Evolutionary conservation across 2,113 vertebrate genomes (phyloP).

Genomic region (Neotoma lepida): DNA sequence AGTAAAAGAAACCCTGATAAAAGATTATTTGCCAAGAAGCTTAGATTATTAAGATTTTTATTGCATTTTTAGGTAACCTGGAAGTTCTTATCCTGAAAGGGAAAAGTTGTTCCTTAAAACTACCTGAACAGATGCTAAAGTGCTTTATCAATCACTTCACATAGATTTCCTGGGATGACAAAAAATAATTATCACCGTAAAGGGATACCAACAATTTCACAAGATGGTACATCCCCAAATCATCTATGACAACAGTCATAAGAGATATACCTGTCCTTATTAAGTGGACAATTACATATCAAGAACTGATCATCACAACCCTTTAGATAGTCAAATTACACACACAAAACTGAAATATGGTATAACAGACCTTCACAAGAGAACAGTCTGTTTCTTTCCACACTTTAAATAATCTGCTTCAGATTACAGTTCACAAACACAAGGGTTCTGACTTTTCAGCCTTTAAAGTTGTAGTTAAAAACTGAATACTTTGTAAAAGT

Average conservation of each 20-base stretch:
- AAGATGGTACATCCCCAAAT: slow-evolving; percentile 68
- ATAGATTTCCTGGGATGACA: slow-evolving; percentile 77
- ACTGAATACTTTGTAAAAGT: slow-evolving; percentile 76
- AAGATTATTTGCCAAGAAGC: slow-evolving; percentile 80
- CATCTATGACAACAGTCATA: slow-evolving; percentile 65
- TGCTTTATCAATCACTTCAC: slow-evolving; percentile 80
- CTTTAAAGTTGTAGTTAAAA: slow-evolving; percentile 76
- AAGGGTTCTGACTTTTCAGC: slow-evolving; percentile 73
- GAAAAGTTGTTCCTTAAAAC: slow-evolving; percentile 73
- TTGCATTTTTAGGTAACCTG: slow-evolving; percentile 82
- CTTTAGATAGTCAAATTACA: slow-evolving; percentile 70
- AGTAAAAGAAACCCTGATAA: slow-evolving; percentile 76
- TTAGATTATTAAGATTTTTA: slow-evolving; percentile 78
- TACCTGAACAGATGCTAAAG: slow-evolving; percentile 82
- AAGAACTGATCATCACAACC: slow-evolving; percentile 75
- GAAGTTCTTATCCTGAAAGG: slow-evolving; percentile 78
- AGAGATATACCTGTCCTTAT: slow-evolving; percentile 74
- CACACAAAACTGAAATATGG: slow-evolving; percentile 69
- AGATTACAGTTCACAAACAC: slow-evolving; percentile 75
- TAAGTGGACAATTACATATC: slow-evolving; percentile 76
- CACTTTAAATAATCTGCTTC: slow-evolving; percentile 72
- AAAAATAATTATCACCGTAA: slow-evolving; percentile 73
- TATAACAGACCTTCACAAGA: slow-evolving; percentile 73
- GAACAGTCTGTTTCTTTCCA: slow-evolving; percentile 67
- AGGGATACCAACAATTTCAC: slow-evolving; percentile 75